Base-by-base conservation (phyloP, 2,888 invertebrate species). In the Piscicola geometra region DNA sequence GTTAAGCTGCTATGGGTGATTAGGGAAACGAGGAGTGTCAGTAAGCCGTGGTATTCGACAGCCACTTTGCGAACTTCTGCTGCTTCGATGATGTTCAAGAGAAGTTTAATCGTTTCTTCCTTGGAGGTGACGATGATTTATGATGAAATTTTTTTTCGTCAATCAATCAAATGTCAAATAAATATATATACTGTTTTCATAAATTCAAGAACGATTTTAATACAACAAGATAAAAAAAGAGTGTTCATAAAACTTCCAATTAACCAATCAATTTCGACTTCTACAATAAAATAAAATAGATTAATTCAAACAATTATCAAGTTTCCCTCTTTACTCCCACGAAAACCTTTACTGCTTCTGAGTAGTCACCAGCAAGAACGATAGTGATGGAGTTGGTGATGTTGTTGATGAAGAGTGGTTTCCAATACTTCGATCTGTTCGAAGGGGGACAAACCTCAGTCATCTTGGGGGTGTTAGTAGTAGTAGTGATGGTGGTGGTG, bases 311-410 rank as follows among this genome's bases (percentile, higher is more conserved):
- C n/a, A n/a, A n/a, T n/a, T n/a, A 41, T 15, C 41, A 5, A 41
- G 41, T 41, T 41, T 41, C 9, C 9, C 5, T 41, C 41, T 41
- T 41, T 41, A 9, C 15, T 41, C 15, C 41, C 41, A 41, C 15
- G 9, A 41, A 41, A 41, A 41, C 73, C 36, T 73, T 56, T 30
- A 73, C 73, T 64, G 56, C 73, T 18, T 64, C 33, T 3, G 64
- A 1, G 25, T 36, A 33, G 41, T 56, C 33, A 21, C 64, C 30
- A 15, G 1, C 28, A 2, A 73, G 28, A 30, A 64, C 73, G 5
- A 25, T 35, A 35, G 32, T n/a, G 36, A 73, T 73, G 35, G 60
- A 73, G 15, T 73, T 30, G 52, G 60, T 35, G 32, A 73, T 73
- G 25, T 36, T 36, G 25, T 73, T 47, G 30, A 28, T 56, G 41